Percentiles rank a stretch among this genome's conserved stretches.
These are phyloP conservation scores for Lepidurus couesii DNA, from an alignment of 1,140 invertebrate genomes.

Conservation along the genomic window DNA sequence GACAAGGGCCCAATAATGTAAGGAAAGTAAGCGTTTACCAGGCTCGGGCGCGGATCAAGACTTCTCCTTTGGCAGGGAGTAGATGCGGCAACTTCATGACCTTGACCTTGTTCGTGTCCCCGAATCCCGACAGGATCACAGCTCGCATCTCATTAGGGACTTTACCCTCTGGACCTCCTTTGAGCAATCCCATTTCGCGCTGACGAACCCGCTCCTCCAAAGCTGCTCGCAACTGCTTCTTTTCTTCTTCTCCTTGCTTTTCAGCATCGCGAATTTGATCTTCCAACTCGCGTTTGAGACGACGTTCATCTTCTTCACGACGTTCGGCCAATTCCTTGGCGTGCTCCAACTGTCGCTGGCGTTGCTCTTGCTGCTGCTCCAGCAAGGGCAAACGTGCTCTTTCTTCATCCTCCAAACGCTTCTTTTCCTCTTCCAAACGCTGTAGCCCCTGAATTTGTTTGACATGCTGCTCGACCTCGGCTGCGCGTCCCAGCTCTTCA, in stretches of 20 bases:
- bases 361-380: not conserved
- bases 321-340: conserved; percentile 25
- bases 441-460: conserved; percentile 16
- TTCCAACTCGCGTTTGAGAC: not conserved
- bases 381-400: conserved; percentile 1
- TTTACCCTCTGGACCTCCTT: not conserved
- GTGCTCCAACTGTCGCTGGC: conserved; percentile 8
- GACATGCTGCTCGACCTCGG: conserved; percentile 13
- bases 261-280: not conserved
- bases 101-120: conserved; percentile 75
- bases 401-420: conserved; percentile 7
- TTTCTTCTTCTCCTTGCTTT: conserved; percentile 17
- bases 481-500: not conserved
- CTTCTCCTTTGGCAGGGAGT: conserved; percentile 64
- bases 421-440: not conserved
- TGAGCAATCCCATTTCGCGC: conserved; percentile 2
- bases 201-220: not conserved
- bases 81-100: conserved; percentile 71
- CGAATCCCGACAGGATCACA: conserved; percentile 73
- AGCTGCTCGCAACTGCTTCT: conserved; percentile 2
- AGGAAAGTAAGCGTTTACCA: conserved; percentile 58
- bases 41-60: conserved; percentile 74
- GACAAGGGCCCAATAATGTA: not conserved
- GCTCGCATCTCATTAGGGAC: conserved; percentile 61
- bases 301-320: not conserved